Evolutionary conservation across 1,140 invertebrate species (phyloP).

Genomic region (Orius insidiosus): DNA sequence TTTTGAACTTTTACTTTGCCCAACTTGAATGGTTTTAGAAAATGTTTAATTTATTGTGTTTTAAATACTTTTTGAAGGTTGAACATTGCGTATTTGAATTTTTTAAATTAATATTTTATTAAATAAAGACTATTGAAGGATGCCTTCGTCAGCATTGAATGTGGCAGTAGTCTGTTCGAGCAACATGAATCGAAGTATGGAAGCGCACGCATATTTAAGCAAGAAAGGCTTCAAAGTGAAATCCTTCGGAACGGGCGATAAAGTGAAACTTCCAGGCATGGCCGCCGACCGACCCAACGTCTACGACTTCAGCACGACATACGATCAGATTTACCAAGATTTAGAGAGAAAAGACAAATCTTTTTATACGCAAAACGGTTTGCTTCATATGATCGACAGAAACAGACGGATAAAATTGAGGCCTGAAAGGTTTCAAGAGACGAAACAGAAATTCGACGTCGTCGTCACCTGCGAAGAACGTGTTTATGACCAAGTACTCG

Average conservation of each 20-base stretch:
- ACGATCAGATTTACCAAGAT: slow-evolving; percentile 96
- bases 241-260: slow-evolving; percentile 95
- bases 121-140: neutral
- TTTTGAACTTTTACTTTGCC: no score
- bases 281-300: slow-evolving; percentile 91
- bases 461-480: slow-evolving; percentile 95
- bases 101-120: no score
- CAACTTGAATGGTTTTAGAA: no score
- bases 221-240: slow-evolving; percentile 94
- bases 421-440: slow-evolving; percentile 88
- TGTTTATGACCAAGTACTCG: slow-evolving; percentile 85
- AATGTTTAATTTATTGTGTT: no score
- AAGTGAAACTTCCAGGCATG: slow-evolving; percentile 91
- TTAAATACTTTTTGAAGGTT: no score
- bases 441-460: slow-evolving; percentile 85
- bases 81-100: no score
- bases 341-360: slow-evolving; percentile 71
- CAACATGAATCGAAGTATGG: no score
- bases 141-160: no score
- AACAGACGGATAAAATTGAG: slow-evolving; percentile 88
- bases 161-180: no score
- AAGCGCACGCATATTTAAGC: slow-evolving; percentile 28
- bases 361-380: slow-evolving; percentile 94
- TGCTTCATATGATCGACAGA: slow-evolving; percentile 95
- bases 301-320: slow-evolving; percentile 92